Base-by-base conservation (phyloP, 2,797 vertebrate species). In the Clarias platycephalus region DNA sequence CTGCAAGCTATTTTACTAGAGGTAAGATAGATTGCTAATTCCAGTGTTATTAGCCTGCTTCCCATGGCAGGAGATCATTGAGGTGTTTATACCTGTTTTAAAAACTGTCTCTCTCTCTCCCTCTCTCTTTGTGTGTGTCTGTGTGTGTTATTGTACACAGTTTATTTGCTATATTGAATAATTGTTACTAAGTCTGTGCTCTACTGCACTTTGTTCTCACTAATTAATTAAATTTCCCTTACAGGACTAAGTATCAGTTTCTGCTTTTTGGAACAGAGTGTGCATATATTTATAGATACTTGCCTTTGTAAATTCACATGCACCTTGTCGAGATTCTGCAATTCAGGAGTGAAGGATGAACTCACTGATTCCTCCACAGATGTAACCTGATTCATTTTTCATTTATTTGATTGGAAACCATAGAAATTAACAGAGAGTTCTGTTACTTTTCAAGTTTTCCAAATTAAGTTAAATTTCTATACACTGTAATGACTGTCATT, bases 281-380 rank as follows among this genome's bases (percentile, higher is more conserved):
- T 76, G 10, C 24, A 6, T 77, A 20, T 31, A 28, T 20, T 58
- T 75, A 75, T 53, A 31, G 28, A 44, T 31, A 84, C 83, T 80
- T 80, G 58, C 83, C 83, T 84, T 80, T 84, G 77, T 72, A 84
- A 55, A 18, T 62, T 49, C 28, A 9, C 34, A 58, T n/a, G 26
- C 67, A 37, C 44, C 44, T 31, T 53, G 28, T 40, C 63, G 76
- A 49, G 26, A 37, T 28, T 53, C 57, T 13, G 22, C 13, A 34
- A 28, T 71, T 53, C 63, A 15, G 66, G 16, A n/a, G 57, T 28
- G 31, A 70, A 40, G 2, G 66, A n/a, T 57, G 74, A 53, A 40
- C 26, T 28, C 58, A 37, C 37, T 53, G 55, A 22, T 55, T 80
- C 37, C 4, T 84, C 57, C 20, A 40, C 26, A 26, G 67, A 37